These are phyloP conservation scores for Cephalopachus bancanus DNA, from an alignment of 2,797 vertebrate genomes.

Conservation along the genomic window DNA sequence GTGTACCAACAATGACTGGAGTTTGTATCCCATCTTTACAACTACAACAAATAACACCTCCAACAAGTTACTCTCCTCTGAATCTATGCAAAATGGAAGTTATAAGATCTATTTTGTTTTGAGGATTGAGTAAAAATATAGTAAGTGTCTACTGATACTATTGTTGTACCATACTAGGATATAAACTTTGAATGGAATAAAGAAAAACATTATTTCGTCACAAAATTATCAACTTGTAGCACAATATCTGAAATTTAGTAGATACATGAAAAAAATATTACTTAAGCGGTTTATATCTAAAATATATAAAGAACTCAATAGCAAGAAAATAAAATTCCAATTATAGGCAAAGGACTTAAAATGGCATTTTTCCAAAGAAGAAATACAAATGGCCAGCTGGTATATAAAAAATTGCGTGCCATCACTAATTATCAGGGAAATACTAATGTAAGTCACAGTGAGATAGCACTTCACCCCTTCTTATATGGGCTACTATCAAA, in stretches of 20 bases:
- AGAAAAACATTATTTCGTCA: background rate
- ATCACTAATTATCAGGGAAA: background rate
- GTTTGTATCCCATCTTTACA: background rate
- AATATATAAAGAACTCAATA: background rate
- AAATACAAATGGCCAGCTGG: background rate
- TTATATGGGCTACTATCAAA: background rate
- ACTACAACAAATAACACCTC: background rate
- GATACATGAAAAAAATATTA: background rate
- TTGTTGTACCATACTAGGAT: background rate
- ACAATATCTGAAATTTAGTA: background rate
- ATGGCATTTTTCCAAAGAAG: background rate
- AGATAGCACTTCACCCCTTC: background rate
- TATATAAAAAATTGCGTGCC: background rate
- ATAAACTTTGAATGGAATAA: background rate
- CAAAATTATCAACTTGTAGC: background rate
- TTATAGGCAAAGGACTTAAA: background rate
- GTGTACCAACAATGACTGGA: rapidly evolving
- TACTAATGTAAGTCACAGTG: background rate
- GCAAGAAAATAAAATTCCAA: background rate
- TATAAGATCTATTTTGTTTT: background rate
- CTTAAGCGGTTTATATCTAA: background rate
- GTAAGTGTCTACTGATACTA: background rate
- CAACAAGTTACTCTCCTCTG: background rate
- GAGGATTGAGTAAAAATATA: background rate
- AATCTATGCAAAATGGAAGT: background rate